phyloP scores from a whole-genome alignment of 2,888 invertebrate species.

The Beris chalybata region DNA sequence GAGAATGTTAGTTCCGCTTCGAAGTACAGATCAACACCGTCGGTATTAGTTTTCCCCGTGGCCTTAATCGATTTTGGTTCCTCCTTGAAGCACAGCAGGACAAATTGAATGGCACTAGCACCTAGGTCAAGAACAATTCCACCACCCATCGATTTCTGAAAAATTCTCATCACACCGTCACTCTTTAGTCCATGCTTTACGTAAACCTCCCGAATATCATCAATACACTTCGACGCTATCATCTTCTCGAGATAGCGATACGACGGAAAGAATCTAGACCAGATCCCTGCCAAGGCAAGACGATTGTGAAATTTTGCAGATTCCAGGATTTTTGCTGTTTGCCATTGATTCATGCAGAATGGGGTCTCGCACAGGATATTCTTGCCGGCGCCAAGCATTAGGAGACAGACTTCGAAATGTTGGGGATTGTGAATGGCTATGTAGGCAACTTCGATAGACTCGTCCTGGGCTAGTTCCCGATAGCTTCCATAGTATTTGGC shows the following conservation, averaged over 20 bases:
- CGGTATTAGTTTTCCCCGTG: constrained; percentile 66
- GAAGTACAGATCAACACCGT: constrained; percentile 66
- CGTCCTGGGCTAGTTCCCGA: constrained; percentile 69
- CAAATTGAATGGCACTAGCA: constrained; percentile 71
- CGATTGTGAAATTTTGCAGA: constrained; percentile 67
- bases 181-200: constrained; percentile 68
- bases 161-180: constrained; percentile 58
- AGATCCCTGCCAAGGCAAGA: constrained; percentile 82
- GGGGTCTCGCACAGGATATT: constrained; percentile 88
- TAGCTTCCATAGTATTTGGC: constrained; percentile 72
- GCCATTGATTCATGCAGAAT: constrained; percentile 71
- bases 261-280: constrained; percentile 78
- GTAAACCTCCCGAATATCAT: constrained; percentile 67
- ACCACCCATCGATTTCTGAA: constrained; percentile 71
- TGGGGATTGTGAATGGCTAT: constrained; percentile 72
- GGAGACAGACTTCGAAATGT: constrained; percentile 68
- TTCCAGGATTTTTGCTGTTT: constrained; percentile 67
- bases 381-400: constrained; percentile 77
- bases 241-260: constrained; percentile 68
- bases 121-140: constrained; percentile 74
- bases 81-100: constrained; percentile 66
- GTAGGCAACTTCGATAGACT: constrained; percentile 79
- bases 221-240: constrained; percentile 64
- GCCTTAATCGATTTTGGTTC: constrained; percentile 68
- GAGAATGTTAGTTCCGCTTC: constrained; percentile 44